Percentiles rank a stretch among this genome's conserved stretches.
These are phyloP conservation scores for Macheiramphus alcinus DNA, from an alignment of 2,113 vertebrate species.

Conservation along the genomic window DNA sequence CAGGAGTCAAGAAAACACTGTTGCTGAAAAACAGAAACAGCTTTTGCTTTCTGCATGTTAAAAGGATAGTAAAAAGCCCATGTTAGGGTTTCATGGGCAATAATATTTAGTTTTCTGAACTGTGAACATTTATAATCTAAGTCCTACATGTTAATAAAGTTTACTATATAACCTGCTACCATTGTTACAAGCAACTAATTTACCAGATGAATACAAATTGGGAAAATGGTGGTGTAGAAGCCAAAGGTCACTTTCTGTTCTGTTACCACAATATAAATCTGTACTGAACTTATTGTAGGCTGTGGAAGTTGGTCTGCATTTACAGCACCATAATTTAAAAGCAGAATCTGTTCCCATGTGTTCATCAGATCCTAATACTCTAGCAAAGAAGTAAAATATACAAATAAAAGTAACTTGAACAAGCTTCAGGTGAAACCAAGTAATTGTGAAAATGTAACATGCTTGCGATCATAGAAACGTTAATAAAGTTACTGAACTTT, in stretches of 20 bases:
- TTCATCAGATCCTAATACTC: not conserved
- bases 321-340: not conserved
- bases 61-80: not conserved
- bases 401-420: not conserved
- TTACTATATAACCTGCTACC: not conserved
- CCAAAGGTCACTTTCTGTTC: not conserved
- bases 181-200: not conserved
- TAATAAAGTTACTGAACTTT: not conserved
- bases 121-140: not conserved
- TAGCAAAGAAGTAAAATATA: not conserved
- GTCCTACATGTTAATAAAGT: not conserved
- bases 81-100: not conserved
- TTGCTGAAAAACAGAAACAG: not conserved
- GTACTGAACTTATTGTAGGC: not conserved
- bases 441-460: not conserved
- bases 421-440: not conserved
- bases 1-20: not conserved
- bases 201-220: not conserved
- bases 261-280: not conserved
- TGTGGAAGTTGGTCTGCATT: not conserved
- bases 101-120: not conserved
- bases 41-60: not conserved
- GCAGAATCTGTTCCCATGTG: not conserved
- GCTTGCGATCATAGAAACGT: accelerated
- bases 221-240: not conserved